phyloP scores from a whole-genome alignment of 2,888 invertebrate species.

The Cremastobaeus sp. region DNA sequence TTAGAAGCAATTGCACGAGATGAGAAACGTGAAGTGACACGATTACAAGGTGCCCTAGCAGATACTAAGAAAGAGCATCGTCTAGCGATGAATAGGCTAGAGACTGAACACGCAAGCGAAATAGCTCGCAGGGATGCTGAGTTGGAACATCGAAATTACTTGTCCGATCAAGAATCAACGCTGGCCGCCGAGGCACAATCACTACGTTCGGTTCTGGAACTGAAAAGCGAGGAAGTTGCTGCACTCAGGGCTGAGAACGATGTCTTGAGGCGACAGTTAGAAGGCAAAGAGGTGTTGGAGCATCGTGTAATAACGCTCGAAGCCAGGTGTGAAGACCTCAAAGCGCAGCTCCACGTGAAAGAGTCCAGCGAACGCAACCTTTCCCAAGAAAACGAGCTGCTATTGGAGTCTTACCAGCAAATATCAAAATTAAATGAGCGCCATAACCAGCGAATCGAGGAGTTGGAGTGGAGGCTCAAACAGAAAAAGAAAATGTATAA shows the following conservation, averaged over 20 bases:
- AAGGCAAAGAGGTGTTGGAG: conserved; percentile 85
- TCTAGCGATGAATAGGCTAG: conserved; percentile 67
- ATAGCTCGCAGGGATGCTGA: conserved; percentile 80
- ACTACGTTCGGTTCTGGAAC: conserved; percentile 90
- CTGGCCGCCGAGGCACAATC: conserved; percentile 89
- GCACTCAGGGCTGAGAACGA: conserved; percentile 86
- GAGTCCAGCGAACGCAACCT: conserved; percentile 86
- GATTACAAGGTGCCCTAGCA: conserved; percentile 68
- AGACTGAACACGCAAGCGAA: conserved; percentile 81
- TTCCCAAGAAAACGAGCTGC: conserved; percentile 84
- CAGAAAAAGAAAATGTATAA: conserved; percentile 87
- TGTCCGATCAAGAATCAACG: conserved; percentile 78
- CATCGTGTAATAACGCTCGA: conserved; percentile 87
- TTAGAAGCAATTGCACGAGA: conserved; percentile 69
- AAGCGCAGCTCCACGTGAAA: conserved; percentile 85
- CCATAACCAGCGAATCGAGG: conserved; percentile 90
- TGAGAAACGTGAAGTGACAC: conserved; percentile 68
- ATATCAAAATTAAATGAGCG: conserved; percentile 89
- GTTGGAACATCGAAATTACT: conserved; percentile 79
- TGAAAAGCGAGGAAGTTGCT: conserved; percentile 91
- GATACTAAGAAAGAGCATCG: conserved; percentile 72
- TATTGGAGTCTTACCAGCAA: conserved; percentile 86
- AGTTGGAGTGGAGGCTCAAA: conserved; percentile 90
- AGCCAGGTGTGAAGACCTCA: conserved; percentile 92
- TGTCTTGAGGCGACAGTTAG: conserved; percentile 84